phyloP scores from a whole-genome alignment of 2,888 invertebrate species.

The Adelphocoris suturalis region DNA sequence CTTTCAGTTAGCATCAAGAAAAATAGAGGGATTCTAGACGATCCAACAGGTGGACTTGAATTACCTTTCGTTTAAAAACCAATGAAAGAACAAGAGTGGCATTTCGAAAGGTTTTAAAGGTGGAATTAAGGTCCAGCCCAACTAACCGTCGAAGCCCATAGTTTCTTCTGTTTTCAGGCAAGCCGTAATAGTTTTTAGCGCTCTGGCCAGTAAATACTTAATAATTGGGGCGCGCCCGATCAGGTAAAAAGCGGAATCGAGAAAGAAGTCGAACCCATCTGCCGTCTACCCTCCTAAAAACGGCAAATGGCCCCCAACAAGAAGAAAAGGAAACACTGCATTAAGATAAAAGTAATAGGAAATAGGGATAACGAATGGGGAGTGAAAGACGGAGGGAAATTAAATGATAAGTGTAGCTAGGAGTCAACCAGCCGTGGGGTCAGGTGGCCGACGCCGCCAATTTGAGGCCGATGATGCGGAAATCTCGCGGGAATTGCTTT shows the following conservation, averaged over 20 bases:
- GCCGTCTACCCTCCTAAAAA: conserved; percentile 1
- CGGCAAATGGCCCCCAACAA: not conserved
- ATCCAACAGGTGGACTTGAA: not conserved
- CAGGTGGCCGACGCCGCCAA: conserved; percentile 28
- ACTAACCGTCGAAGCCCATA: not conserved
- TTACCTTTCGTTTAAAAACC: not conserved
- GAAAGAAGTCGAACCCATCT: conserved; percentile 9
- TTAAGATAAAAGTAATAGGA: conserved; percentile 24
- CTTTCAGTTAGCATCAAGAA: no score
- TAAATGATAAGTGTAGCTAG: not conserved
- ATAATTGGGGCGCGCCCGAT: not conserved
- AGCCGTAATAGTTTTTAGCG: not conserved
- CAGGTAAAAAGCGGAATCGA: conserved; percentile 16
- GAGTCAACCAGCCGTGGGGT: not conserved
- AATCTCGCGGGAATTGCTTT: not conserved
- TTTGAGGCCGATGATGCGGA: conserved; percentile 26
- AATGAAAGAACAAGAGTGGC: not conserved
- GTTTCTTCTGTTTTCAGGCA: not conserved
- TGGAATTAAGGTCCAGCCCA: not conserved
- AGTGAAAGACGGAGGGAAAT: conserved; percentile 9
- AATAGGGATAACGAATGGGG: not conserved
- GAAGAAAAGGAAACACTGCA: conserved; percentile 4
- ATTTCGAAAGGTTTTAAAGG: not conserved
- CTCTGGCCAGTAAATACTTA: conserved; percentile 2
- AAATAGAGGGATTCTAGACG: no score